phyloP scores from a whole-genome alignment of 2,888 invertebrate genomes.

The Amphimallon solstitiale region DNA sequence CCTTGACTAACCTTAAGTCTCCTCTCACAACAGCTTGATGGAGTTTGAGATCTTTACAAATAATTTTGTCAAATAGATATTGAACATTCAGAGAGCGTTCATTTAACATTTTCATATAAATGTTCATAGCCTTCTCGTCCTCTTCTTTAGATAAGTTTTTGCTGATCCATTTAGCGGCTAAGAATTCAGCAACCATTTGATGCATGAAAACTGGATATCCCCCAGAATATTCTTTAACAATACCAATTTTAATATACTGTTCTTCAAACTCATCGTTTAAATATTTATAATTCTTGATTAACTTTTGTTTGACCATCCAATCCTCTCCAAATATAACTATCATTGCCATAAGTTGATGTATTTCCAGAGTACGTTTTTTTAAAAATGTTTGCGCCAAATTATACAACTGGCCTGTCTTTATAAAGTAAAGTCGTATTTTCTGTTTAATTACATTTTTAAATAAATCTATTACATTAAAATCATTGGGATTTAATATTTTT shows the following conservation, averaged over 20 bases:
- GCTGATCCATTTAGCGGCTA: conserved; percentile 3
- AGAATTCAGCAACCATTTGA: conserved; percentile 7
- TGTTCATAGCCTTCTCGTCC: too few relatives aligned
- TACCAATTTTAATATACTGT: neutral
- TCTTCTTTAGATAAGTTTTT: neutral
- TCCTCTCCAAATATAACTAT: conserved; percentile 6
- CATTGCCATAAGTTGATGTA: neutral
- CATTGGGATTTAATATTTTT: neutral
- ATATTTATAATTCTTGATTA: neutral
- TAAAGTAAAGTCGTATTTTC: conserved; percentile 4
- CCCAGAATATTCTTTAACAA: neutral
- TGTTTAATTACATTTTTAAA: conserved; percentile 1
- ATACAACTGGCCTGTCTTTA: neutral
- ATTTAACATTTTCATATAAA: too few relatives aligned
- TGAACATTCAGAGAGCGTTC: too few relatives aligned
- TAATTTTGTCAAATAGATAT: too few relatives aligned
- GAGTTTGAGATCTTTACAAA: too few relatives aligned
- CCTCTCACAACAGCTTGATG: too few relatives aligned
- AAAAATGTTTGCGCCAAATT: neutral
- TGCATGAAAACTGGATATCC: conserved; percentile 14
- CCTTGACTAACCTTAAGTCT: too few relatives aligned
- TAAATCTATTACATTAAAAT: neutral
- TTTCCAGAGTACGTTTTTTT: neutral
- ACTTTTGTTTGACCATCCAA: neutral
- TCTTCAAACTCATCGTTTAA: neutral